Evolutionary conservation across 2,888 invertebrate genomes (phyloP).

Genomic region (Chrysomela aeneicollis): DNA sequence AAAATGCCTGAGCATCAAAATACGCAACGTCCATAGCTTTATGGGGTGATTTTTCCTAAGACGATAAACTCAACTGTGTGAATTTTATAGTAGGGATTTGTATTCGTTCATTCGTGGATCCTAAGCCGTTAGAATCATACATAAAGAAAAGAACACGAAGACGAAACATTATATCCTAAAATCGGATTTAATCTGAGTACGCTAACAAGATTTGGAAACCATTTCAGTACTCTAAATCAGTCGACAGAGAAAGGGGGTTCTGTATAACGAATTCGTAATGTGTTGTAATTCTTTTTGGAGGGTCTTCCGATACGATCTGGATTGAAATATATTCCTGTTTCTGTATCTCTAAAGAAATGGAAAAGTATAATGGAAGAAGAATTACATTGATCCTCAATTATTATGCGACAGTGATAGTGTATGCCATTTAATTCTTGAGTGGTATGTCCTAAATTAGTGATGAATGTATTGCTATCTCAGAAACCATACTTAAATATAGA

Average conservation of each 20-base stretch:
- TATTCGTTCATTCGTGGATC: not conserved
- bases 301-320: not conserved
- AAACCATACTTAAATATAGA: too few species aligned
- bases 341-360: not conserved
- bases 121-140: not conserved
- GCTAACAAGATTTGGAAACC: slow-evolving; percentile 37
- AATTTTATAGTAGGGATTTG: not conserved
- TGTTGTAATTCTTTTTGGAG: not conserved
- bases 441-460: too few species aligned
- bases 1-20: too few species aligned
- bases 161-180: slow-evolving; percentile 27
- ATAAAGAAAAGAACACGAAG: slow-evolving; percentile 8
- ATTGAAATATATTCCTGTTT: not conserved
- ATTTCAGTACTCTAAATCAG: slow-evolving; percentile 33
- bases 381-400: too few species aligned
- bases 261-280: not conserved
- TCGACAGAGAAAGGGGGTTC: slow-evolving; percentile 13
- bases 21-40: too few species aligned
- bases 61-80: not conserved
- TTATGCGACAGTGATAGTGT: too few species aligned
- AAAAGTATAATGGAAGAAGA: too few species aligned
- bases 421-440: too few species aligned
- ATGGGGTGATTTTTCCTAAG: not conserved
- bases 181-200: slow-evolving; percentile 28
- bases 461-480: too few species aligned